Percentiles rank a stretch among this genome's conserved stretches.
phyloP scores from a whole-genome alignment of 2,113 vertebrate genomes.

The Perca schrenkii region DNA sequence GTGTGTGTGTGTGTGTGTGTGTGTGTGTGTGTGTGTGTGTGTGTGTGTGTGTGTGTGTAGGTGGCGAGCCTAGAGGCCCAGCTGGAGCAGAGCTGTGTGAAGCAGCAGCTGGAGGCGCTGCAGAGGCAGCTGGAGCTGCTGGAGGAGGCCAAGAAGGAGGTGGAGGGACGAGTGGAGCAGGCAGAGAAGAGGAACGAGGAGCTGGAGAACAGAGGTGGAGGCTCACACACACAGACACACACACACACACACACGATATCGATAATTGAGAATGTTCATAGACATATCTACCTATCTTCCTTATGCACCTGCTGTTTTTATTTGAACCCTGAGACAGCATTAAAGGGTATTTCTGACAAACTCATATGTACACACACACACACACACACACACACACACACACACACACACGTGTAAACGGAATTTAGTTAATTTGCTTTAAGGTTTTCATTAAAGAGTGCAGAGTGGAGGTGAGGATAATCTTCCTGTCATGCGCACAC shows the following conservation, averaged over 20 bases:
- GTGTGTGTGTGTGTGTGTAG: conserved; percentile 61
- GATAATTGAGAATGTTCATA: no score
- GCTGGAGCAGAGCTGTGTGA: conserved; percentile 77
- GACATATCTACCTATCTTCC: no score
- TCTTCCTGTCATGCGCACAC: conserved; percentile 48
- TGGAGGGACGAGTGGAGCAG: conserved; percentile 76
- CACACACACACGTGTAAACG: conserved; percentile 32
- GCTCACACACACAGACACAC: not conserved
- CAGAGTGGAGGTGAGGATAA: conserved; percentile 43
- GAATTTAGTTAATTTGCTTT: conserved; percentile 19
- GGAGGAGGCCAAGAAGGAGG: conserved; percentile 85
- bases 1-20: no score
- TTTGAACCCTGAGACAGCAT: no score
- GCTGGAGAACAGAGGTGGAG: conserved; percentile 72
- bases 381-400: no score
- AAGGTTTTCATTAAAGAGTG: conserved; percentile 33
- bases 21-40: not conserved
- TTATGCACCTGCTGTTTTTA: no score
- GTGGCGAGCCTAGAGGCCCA: conserved; percentile 79
- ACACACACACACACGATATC: not conserved
- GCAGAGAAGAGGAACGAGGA: conserved; percentile 76
- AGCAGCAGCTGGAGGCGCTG: conserved; percentile 77
- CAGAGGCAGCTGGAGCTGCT: conserved; percentile 84
- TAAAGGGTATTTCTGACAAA: no score
- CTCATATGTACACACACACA: no score